Evolutionary conservation across 1,140 invertebrate species (phyloP).

Genomic region (Drosophila elegans): DNA sequence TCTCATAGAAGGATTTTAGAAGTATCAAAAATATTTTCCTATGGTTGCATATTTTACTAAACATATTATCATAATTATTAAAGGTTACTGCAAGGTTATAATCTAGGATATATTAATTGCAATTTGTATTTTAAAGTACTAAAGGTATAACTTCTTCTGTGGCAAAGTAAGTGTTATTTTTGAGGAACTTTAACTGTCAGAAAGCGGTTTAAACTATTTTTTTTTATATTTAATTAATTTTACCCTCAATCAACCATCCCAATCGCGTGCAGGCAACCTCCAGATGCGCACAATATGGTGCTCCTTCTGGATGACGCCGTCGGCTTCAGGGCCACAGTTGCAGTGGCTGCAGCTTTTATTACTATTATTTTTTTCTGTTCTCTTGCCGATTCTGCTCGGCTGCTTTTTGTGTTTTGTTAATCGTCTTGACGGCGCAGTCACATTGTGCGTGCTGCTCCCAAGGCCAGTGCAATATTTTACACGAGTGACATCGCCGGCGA

Average conservation of each 20-base stretch:
- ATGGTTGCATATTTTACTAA: too few species aligned
- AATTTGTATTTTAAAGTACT: too few species aligned
- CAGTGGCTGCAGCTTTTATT: constrained; percentile 27
- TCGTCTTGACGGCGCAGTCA: constrained; percentile 75
- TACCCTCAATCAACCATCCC: constrained; percentile 1
- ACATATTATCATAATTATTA: too few species aligned
- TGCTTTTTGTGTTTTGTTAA: constrained; percentile 64
- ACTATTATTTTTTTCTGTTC: constrained; percentile 16
- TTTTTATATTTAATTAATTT: not conserved
- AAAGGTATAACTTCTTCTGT: too few species aligned
- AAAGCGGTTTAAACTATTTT: not conserved
- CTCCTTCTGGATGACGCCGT: constrained; percentile 54
- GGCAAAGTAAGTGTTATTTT: too few species aligned
- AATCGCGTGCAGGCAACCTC: constrained; percentile 54
- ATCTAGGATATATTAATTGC: too few species aligned
- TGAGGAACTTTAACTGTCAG: not conserved
- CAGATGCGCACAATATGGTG: constrained; percentile 80
- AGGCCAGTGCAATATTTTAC: constrained; percentile 81
- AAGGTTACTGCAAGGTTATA: too few species aligned
- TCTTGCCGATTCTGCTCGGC: constrained; percentile 11
- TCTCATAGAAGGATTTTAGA: not conserved
- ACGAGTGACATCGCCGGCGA: constrained; percentile 54
- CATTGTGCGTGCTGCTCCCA: constrained; percentile 75
- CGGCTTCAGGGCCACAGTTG: constrained; percentile 62
- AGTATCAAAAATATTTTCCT: not conserved